Percentiles rank a stretch among this genome's conserved stretches.
Conservation (phyloP, 2,113 vertebrate species). For the Oreochromis aureus region DNA sequence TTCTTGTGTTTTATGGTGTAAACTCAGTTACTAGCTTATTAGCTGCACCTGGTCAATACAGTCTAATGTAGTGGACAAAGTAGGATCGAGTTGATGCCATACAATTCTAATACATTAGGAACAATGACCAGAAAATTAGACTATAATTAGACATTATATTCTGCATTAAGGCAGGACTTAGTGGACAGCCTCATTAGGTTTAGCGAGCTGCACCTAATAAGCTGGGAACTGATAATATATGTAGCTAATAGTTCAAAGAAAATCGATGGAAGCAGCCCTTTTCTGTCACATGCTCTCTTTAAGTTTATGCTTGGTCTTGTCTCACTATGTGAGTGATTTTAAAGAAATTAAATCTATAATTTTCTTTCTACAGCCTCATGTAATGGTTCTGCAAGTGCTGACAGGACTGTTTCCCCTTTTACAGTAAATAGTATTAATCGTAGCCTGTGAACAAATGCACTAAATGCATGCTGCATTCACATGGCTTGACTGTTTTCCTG, state of each 20-base stretch:
- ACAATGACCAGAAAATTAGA: neutral
- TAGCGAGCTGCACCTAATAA: neutral
- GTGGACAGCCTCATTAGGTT: neutral
- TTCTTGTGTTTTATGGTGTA: neutral
- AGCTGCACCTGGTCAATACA: neutral
- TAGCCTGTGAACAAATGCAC: neutral
- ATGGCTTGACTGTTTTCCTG: neutral
- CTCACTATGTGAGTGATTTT: conserved; percentile 55
- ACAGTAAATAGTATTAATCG: neutral
- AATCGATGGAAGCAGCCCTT: neutral
- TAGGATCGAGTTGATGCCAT: neutral
- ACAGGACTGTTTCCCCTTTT: neutral
- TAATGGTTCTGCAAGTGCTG: neutral
- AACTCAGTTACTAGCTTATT: neutral
- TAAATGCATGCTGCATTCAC: neutral
- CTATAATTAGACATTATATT: neutral
- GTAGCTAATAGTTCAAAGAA: neutral
- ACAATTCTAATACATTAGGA: neutral
- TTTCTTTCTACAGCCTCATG: neutral
- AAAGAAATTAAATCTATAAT: conserved; percentile 31
- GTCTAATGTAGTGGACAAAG: neutral
- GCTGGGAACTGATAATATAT: neutral
- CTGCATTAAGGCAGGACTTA: neutral
- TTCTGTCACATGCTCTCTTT: neutral
- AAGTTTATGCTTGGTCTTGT: neutral